Percentiles rank a stretch among this genome's conserved stretches.
phyloP scores from a whole-genome alignment of 2,888 invertebrate genomes.

The Sepioteuthis lessoniana region DNA sequence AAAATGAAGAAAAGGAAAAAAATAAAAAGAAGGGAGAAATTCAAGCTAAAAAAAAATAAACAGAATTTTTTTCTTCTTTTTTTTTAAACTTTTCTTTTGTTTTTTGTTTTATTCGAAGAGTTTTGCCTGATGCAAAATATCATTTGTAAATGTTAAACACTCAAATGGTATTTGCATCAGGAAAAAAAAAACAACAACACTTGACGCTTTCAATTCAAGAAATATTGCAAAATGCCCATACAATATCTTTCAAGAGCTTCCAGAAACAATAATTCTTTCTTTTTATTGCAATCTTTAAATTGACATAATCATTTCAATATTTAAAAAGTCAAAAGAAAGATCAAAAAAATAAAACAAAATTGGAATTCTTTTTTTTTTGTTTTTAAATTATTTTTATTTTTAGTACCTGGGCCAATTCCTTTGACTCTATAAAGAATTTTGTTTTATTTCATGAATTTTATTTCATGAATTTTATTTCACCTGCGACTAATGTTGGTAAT shows the following conservation, averaged over 20 bases:
- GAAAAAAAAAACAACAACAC: background rate
- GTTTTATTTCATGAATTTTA: background rate
- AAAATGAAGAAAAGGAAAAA: background rate
- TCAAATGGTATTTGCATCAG: slow-evolving; percentile 19
- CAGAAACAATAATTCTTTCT: background rate
- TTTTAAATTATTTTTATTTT: background rate
- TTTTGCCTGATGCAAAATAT: slow-evolving; percentile 4
- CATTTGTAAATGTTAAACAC: slow-evolving; percentile 33
- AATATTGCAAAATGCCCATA: background rate
- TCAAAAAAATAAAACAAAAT: background rate
- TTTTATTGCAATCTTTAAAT: background rate
- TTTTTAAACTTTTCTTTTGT: background rate
- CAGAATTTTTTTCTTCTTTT: background rate
- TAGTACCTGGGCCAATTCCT: background rate
- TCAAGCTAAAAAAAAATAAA: background rate
- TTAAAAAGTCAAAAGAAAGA: background rate
- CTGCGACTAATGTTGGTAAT: background rate
- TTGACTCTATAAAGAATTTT: background rate
- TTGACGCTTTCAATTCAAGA: background rate
- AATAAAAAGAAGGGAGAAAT: background rate
- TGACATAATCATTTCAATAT: slow-evolving; percentile 33
- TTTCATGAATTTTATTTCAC: background rate
- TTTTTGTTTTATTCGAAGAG: background rate
- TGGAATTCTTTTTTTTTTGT: background rate
- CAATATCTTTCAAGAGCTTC: background rate